Evolutionary conservation across 2,797 vertebrate species (phyloP).

Genomic region (Sebastiscus tertius): DNA sequence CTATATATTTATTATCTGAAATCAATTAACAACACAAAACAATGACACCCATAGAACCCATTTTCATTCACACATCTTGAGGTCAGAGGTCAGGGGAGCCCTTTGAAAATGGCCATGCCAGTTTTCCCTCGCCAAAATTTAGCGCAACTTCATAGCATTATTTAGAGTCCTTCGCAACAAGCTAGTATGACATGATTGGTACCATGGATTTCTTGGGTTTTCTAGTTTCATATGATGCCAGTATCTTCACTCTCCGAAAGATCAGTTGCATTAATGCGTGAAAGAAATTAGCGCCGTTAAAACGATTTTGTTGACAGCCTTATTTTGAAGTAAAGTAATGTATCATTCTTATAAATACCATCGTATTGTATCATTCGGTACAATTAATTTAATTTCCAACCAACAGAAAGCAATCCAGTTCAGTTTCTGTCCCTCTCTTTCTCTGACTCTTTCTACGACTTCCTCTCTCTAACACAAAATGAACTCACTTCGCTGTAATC

Average conservation of each 20-base stretch:
- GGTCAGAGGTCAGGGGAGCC: too few relatives aligned
- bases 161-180: background rate
- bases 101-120: background rate
- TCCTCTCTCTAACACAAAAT: slow-evolving; percentile 10
- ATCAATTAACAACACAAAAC: too few relatives aligned
- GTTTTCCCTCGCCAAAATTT: background rate
- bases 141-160: background rate
- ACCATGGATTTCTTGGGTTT: background rate
- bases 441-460: background rate
- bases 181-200: background rate
- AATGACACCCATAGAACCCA: too few relatives aligned
- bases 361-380: background rate
- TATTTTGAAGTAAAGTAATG: background rate
- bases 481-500: slow-evolving; percentile 18
- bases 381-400: background rate
- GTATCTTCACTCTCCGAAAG: background rate
- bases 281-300: background rate
- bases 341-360: background rate
- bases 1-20: too few relatives aligned
- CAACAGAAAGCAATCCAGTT: background rate
- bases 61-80: too few relatives aligned
- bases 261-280: background rate
- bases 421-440: background rate
- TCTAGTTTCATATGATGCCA: background rate
- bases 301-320: background rate